Percentiles rank a stretch among this genome's conserved stretches.
These are phyloP conservation scores for Gallinago media DNA, from an alignment of 2,113 vertebrate genomes.

Conservation along the genomic window DNA sequence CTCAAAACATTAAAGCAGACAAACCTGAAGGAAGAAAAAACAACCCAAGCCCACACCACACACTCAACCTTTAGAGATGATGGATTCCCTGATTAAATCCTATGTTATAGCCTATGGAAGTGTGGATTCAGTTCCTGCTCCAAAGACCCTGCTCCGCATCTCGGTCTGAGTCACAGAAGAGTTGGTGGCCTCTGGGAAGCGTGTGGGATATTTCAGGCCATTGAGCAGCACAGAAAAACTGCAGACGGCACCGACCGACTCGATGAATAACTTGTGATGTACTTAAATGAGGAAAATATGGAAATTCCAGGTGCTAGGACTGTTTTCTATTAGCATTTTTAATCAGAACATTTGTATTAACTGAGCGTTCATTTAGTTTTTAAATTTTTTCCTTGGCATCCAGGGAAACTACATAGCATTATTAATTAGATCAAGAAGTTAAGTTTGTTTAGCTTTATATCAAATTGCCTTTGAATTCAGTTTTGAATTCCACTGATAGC, in stretches of 20 bases:
- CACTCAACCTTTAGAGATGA: background rate
- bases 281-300: background rate
- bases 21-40: background rate
- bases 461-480: background rate
- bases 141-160: background rate
- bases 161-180: background rate
- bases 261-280: background rate
- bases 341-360: background rate
- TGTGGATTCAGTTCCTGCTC: background rate
- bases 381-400: background rate
- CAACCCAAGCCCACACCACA: fast-evolving
- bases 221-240: background rate
- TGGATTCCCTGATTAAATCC: background rate
- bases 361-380: background rate
- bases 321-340: background rate
- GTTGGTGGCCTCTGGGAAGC: background rate
- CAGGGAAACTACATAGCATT: background rate
- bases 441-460: background rate
- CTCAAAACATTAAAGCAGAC: background rate
- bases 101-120: fast-evolving
- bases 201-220: background rate
- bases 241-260: background rate
- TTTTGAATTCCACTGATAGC: background rate
- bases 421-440: background rate
- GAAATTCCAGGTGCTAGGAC: background rate